Evolutionary conservation across 1,140 invertebrate species (phyloP).

Genomic region (Eulimnadia texana): DNA sequence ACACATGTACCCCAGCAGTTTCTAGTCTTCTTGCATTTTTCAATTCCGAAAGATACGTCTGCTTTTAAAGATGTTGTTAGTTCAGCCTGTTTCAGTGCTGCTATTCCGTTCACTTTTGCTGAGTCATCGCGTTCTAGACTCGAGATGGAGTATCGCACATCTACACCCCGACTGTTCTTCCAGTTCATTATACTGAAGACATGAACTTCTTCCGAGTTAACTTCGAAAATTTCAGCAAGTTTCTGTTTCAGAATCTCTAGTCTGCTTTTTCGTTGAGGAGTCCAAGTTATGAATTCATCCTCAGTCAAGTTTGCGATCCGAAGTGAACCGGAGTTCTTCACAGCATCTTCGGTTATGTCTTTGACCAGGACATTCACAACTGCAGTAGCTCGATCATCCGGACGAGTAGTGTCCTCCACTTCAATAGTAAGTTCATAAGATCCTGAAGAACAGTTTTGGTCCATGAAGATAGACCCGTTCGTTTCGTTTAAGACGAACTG

Average conservation of each 20-base stretch:
- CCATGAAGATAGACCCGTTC: conserved; percentile 72
- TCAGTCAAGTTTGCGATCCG: not conserved
- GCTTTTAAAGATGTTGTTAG: conserved; percentile 52
- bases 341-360: conserved; percentile 75
- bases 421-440: conserved; percentile 36
- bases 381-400: conserved; percentile 48
- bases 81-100: conserved; percentile 9
- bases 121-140: not conserved
- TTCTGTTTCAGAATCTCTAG: conserved; percentile 49
- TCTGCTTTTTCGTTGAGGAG: not conserved
- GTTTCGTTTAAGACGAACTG: conserved; percentile 49
- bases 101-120: not conserved
- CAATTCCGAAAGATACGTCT: conserved; percentile 66
- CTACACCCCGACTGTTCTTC: not conserved
- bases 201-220: conserved; percentile 66
- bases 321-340: conserved; percentile 66
- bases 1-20: conserved; percentile 51
- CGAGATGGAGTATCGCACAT: not conserved
- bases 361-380: conserved; percentile 69
- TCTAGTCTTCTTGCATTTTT: conserved; percentile 64
- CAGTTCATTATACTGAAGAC: conserved; percentile 68
- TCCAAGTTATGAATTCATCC: not conserved
- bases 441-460: conserved; percentile 46
- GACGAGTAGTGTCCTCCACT: conserved; percentile 30
- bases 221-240: conserved; percentile 62